Conservation (phyloP, 2,888 invertebrate genomes). For the Hirtodrosophila duncani region DNA sequence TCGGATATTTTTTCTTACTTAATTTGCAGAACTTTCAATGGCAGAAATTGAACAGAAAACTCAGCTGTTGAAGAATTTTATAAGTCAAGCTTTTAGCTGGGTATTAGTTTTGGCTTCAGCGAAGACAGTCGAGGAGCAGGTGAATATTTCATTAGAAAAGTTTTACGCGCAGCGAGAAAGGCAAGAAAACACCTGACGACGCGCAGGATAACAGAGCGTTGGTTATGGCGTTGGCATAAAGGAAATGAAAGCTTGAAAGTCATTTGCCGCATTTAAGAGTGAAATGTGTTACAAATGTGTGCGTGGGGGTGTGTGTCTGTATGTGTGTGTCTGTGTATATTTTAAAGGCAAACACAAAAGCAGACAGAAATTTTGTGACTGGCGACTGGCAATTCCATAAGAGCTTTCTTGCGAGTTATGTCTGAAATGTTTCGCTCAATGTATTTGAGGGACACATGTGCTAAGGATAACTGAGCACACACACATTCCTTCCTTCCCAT, state of each 20-base stretch:
- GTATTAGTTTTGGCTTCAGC: constrained; percentile 18
- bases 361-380: constrained; percentile 19
- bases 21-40: too few species aligned
- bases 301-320: background rate
- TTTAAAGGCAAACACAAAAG: constrained; percentile 10
- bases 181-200: constrained; percentile 27
- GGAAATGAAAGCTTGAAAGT: constrained; percentile 44
- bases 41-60: too few species aligned
- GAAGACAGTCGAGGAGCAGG: constrained; percentile 15
- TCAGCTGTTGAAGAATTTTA: constrained; percentile 31
- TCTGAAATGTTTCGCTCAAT: constrained; percentile 34
- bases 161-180: constrained; percentile 23
- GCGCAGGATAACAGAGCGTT: constrained; percentile 1
- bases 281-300: background rate
- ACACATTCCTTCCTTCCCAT: background rate
- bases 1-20: too few species aligned
- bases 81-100: constrained; percentile 34
- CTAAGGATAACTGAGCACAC: constrained; percentile 2
- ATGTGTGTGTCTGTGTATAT: constrained; percentile 6
- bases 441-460: constrained; percentile 25
- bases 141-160: constrained; percentile 59
- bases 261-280: constrained; percentile 29
- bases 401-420: constrained; percentile 36
- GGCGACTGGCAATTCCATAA: constrained; percentile 36
- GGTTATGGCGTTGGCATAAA: constrained; percentile 9